Base-by-base conservation (phyloP, 2,113 vertebrate species). In the Dendropsophus ebraccatus region DNA sequence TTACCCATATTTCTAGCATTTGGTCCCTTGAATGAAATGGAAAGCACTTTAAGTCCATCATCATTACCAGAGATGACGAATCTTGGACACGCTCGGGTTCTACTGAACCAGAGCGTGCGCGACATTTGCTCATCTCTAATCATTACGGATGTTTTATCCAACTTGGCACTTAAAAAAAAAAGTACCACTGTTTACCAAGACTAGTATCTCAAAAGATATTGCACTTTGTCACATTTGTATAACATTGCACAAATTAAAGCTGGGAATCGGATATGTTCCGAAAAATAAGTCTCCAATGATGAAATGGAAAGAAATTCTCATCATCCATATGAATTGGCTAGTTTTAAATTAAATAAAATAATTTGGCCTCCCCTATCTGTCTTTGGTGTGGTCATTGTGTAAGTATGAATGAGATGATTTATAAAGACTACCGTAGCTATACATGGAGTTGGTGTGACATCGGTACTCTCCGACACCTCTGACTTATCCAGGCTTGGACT, bases 271-370 rank as follows among this genome's bases (percentile, higher is more conserved):
- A 69, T 32, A 19, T 35, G 9, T 35, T 28, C 65, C 65, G 16
- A 19, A 21, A 16, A 58, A 35, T 69, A 2, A 69, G 10, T 14
- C 1, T 32, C 14, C 28, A 2, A 0, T 2, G 5, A 2, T n/a
- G n/a, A n/a, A n/a, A n/a, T n/a, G 41, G 41, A 5, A 56, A 56
- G 54, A 56, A 54, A 54, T 19, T 56, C 54, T 1, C 54, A 56
- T 56, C 54, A 0, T 14, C 62, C 62, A 45, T 21, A 58, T 41
- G 73, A 92, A 92, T 91, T 78, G 91, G 88, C 89, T 90, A 88
- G 90, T 89, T 89, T 90, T 90, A 92, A 91, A 94, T 92, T 91
- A 89, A 94, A 93, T 94, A 94, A 94, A 94, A 92, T 87, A 93
- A 94, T 95, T 94, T 92, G 93, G 91, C 90, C 91, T 90, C 92